A percentile compares a stretch with the other conserved stretches of the same genome.
Evolutionary conservation across 2,888 invertebrate species (phyloP).

Genomic region (Hipparchia sbordonii): DNA sequence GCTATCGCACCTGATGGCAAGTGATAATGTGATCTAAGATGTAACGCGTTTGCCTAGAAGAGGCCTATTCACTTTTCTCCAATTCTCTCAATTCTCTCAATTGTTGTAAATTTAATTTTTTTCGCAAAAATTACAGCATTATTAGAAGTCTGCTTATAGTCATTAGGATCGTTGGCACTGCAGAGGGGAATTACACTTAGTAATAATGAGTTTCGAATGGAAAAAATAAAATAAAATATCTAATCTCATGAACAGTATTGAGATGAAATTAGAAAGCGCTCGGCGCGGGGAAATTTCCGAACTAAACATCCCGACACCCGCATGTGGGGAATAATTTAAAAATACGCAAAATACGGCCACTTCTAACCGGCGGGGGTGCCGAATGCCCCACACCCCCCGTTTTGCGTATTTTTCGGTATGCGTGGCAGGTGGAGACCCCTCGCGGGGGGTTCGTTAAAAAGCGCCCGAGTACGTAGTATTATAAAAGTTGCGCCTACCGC

Average conservation of each 20-base stretch:
- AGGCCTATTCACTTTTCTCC: no score
- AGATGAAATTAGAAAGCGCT: slow-evolving; percentile 42
- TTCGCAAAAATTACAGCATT: neutral
- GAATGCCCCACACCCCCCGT: slow-evolving; percentile 55
- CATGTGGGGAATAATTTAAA: slow-evolving; percentile 81
- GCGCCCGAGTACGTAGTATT: slow-evolving; percentile 81
- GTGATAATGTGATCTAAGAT: no score
- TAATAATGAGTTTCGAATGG: slow-evolving; percentile 7
- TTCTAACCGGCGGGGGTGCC: slow-evolving; percentile 72
- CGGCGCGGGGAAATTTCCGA: slow-evolving; percentile 50
- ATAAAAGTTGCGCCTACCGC: slow-evolving; percentile 83
- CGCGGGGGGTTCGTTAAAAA: slow-evolving; percentile 79
- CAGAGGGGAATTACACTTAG: slow-evolving; percentile 5
- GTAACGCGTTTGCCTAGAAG: no score
- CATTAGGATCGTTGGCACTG: neutral
- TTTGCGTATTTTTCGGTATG: slow-evolving; percentile 82
- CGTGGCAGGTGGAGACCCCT: slow-evolving; percentile 79
- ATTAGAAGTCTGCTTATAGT: neutral
- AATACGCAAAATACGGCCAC: slow-evolving; percentile 82
- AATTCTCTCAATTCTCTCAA: no score
- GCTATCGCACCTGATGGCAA: no score
- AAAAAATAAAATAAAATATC: slow-evolving; percentile 14
- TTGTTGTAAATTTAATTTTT: neutral
- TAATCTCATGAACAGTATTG: slow-evolving; percentile 28
- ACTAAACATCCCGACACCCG: slow-evolving; percentile 72